Evolutionary conservation across 2,797 vertebrate species (phyloP).

Genomic region (Aythya fuligula): DNA sequence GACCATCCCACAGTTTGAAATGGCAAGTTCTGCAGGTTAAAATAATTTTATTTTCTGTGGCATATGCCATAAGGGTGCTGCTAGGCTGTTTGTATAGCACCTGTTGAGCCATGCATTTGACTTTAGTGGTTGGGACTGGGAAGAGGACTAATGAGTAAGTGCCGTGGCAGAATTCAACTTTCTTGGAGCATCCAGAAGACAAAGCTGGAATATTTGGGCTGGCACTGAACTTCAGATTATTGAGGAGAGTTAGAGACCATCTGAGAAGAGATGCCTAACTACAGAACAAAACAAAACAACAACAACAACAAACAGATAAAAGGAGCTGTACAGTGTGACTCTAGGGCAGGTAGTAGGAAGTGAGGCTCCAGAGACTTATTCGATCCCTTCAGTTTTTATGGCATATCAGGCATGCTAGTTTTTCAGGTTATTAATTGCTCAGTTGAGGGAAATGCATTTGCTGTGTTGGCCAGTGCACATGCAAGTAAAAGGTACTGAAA

Average conservation of each 20-base stretch:
- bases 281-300: neutral
- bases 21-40: neutral
- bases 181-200: neutral
- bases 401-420: neutral
- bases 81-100: neutral
- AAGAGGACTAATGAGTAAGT: neutral
- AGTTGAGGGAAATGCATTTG: neutral
- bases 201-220: neutral
- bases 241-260: neutral
- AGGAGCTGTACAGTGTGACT: neutral
- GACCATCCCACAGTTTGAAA: neutral
- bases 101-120: neutral
- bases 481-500: neutral
- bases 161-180: neutral
- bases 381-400: neutral
- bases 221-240: neutral
- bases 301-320: neutral
- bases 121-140: neutral
- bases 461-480: neutral
- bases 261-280: neutral
- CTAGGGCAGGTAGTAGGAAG: neutral
- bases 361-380: neutral
- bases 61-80: accelerated
- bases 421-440: neutral
- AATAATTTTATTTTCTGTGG: neutral